Evolutionary conservation across 2,113 vertebrate genomes (phyloP).

Genomic region (Mesembrinibis cayennensis): DNA sequence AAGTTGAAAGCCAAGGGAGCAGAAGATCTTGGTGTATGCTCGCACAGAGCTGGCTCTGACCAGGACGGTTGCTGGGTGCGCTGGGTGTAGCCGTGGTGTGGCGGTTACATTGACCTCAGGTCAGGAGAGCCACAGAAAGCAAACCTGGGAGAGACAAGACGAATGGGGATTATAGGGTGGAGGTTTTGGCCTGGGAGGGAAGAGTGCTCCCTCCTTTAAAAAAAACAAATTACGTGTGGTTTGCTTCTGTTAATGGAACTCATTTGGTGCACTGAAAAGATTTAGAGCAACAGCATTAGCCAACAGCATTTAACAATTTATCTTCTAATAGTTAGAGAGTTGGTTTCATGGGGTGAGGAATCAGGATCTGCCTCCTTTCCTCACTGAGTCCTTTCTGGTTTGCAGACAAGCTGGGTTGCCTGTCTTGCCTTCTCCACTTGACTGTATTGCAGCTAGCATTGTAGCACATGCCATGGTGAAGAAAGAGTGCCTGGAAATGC

Average conservation of each 20-base stretch:
- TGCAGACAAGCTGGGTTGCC: fast-evolving
- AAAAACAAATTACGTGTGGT: not conserved
- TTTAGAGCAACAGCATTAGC: not conserved
- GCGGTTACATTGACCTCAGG: not conserved
- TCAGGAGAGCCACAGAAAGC: not conserved
- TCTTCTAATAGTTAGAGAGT: not conserved
- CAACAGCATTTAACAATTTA: not conserved
- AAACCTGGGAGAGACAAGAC: not conserved
- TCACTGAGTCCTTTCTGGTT: not conserved
- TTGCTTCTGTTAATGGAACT: not conserved
- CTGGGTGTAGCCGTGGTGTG: not conserved
- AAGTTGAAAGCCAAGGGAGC: not conserved
- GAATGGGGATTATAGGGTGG: not conserved
- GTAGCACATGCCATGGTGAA: fast-evolving
- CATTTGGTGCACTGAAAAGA: not conserved
- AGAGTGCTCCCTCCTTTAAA: not conserved
- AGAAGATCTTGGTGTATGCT: not conserved
- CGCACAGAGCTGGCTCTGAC: not conserved
- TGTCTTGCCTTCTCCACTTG: not conserved
- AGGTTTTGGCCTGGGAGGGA: not conserved
- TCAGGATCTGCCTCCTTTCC: not conserved
- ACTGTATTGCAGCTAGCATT: not conserved
- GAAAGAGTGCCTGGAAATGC: not conserved
- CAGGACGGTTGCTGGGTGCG: not conserved
- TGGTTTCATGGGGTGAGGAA: not conserved